Conservation (phyloP, 1,140 invertebrate species). For the Dendroctonus valens region DNA sequence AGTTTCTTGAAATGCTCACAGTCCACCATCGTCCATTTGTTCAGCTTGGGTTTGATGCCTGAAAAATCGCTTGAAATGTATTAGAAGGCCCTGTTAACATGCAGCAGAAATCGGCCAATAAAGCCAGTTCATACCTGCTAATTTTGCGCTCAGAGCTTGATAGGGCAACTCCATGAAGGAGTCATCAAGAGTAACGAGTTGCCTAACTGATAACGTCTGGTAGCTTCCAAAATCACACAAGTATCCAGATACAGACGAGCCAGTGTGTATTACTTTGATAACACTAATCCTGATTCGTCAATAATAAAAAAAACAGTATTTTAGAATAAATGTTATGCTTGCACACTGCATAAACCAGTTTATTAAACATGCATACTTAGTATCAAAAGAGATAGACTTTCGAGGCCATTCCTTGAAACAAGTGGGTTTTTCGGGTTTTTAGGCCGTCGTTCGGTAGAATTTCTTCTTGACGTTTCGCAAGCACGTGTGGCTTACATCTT, state of each 20-base stretch:
- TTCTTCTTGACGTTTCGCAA: too few relatives aligned
- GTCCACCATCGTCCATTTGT: conserved; percentile 48
- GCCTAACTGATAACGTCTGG: conserved; percentile 46
- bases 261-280: conserved; percentile 50
- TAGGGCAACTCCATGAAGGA: conserved; percentile 56
- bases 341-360: too few relatives aligned
- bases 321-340: too few relatives aligned
- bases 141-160: conserved; percentile 59
- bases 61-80: conserved; percentile 24
- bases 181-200: conserved; percentile 52
- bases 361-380: too few relatives aligned
- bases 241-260: conserved; percentile 54
- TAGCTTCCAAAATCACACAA: conserved; percentile 60
- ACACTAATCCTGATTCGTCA: conserved; percentile 47
- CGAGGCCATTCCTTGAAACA: too few relatives aligned
- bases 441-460: too few relatives aligned
- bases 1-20: conserved; percentile 46
- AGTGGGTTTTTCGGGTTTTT: too few relatives aligned
- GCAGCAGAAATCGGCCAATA: neutral
- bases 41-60: conserved; percentile 46
- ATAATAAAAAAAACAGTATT: too few relatives aligned
- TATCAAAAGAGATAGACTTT: too few relatives aligned
- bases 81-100: conserved; percentile 1
- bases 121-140: conserved; percentile 51
- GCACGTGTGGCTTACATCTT: too few relatives aligned